These are phyloP conservation scores for Archilochus colubris DNA, from an alignment of 2,113 vertebrate genomes.

Conservation along the genomic window DNA sequence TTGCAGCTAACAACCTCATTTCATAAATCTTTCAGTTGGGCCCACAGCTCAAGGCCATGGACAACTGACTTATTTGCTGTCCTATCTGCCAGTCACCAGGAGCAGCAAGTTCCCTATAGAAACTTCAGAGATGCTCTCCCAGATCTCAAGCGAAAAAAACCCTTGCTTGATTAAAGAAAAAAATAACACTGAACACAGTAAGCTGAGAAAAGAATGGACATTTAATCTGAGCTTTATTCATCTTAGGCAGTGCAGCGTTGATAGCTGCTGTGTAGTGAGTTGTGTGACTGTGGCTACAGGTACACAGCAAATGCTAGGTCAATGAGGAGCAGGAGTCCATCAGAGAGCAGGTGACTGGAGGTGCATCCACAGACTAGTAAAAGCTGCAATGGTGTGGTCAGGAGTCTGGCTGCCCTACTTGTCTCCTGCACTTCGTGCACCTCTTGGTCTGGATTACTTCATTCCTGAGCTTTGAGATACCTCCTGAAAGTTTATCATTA, in stretches of 20 bases:
- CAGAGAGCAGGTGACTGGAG: fast-evolving
- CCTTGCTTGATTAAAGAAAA: neutral
- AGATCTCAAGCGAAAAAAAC: neutral
- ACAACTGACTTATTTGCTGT: neutral
- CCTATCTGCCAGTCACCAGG: neutral
- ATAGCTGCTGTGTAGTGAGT: neutral
- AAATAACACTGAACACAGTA: neutral
- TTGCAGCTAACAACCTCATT: neutral
- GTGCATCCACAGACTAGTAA: neutral
- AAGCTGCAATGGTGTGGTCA: neutral
- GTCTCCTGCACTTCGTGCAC: neutral
- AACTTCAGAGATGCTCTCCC: neutral
- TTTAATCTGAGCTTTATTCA: neutral
- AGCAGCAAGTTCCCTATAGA: neutral
- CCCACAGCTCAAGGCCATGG: neutral
- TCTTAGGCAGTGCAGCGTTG: neutral
- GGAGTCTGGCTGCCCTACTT: neutral
- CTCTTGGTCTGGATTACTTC: neutral
- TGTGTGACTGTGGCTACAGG: neutral
- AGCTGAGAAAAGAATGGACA: neutral
- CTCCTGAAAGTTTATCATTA: neutral
- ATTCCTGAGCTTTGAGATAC: neutral
- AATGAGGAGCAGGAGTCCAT: neutral
- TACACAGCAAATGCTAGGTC: neutral
- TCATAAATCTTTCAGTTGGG: neutral